Base-by-base conservation (phyloP, 2,888 invertebrate species). In the Philaethria dido region DNA sequence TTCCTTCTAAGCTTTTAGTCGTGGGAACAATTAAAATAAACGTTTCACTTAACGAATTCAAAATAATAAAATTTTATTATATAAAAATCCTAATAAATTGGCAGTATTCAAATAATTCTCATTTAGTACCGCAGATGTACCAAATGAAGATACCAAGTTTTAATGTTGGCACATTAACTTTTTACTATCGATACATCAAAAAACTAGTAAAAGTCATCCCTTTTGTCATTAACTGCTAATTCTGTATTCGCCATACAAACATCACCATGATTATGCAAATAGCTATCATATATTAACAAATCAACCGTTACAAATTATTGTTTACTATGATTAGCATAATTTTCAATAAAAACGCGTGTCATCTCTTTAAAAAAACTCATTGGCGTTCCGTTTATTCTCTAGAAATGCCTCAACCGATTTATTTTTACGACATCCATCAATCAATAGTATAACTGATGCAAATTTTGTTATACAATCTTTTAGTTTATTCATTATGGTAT, bases 271-370 rank as follows among this genome's bases (percentile, higher is more conserved):
- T 89, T 90, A 91, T 91, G 92, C 85, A 84, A 90, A 90, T 87
- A 64, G 63, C 55, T 54, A 73, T 79, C 78, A 78, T 82, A 79
- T 83, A 89, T 89, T 89, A 89, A 81, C 91, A 92, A 89, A 92
- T 92, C 90, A 92, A 85, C 92, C 92, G 92, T 92, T 88, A 88
- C 91, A 91, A 92, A 92, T 92, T 88, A 87, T 85, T 92, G 88
- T 92, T 92, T 90, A 91, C 86, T 66, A 74, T 84, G 75, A 91
- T 92, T 91, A 79, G 80, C 92, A 92, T 92, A 91, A 79, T 81
- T 79, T 84, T 82, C 78, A 81, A 87, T 86, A 78, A 84, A 89
- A 85, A 81, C 87, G 80, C 87, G 85, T 87, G 89, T 90, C 91
- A 92, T 85, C 78, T 80, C 25, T 0, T 9, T 25, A 6, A 74